Evolutionary conservation across 2,797 vertebrate species (phyloP).

Genomic region (Eremophila alpestris): DNA sequence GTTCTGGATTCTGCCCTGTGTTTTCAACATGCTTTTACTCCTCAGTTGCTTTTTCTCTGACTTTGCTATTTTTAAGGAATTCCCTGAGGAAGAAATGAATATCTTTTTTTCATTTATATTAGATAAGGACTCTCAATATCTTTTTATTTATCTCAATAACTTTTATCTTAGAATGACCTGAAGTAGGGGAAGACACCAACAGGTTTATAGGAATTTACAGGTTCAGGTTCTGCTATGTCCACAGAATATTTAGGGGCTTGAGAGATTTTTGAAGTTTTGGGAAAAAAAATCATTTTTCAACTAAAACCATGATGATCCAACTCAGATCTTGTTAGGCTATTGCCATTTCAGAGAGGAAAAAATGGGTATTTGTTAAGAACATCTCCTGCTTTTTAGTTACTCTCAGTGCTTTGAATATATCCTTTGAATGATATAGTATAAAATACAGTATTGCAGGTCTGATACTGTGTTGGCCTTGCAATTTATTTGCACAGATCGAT

Average conservation of each 20-base stretch:
- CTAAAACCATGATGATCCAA: neutral
- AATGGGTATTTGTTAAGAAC: neutral
- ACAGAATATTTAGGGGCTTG: neutral
- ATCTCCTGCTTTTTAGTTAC: neutral
- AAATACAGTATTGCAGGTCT: neutral
- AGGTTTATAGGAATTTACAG: neutral
- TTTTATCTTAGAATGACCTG: neutral
- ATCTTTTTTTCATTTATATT: neutral
- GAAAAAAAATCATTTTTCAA: neutral
- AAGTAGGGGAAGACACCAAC: neutral
- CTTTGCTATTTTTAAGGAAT: neutral
- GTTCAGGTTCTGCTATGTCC: neutral
- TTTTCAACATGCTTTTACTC: neutral
- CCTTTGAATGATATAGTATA: neutral
- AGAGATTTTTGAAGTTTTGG: neutral
- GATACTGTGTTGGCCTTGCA: neutral
- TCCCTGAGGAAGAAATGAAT: neutral
- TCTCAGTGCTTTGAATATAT: neutral
- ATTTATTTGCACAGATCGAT: constrained; percentile 23
- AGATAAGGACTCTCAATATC: neutral
- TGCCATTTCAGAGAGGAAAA: neutral
- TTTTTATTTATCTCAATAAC: no score
- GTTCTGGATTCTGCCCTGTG: neutral
- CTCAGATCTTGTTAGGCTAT: neutral
- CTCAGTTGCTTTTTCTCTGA: neutral